These are phyloP conservation scores for Drosophila prolongata DNA, from an alignment of 2,888 invertebrate genomes.

Conservation along the genomic window DNA sequence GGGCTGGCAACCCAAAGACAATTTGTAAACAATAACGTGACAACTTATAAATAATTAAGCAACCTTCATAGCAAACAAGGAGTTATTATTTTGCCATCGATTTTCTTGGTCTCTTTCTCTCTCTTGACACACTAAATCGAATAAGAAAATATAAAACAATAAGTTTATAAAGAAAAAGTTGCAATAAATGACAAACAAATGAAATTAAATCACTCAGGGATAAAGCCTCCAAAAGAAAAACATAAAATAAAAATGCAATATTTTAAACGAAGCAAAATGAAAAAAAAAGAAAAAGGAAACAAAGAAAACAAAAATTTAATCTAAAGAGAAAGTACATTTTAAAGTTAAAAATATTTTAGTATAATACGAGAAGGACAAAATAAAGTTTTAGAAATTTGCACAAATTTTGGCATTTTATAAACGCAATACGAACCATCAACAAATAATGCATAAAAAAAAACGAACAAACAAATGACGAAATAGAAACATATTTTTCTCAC, in stretches of 20 bases:
- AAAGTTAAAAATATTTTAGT: slow-evolving; percentile 76
- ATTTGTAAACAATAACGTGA: slow-evolving; percentile 38
- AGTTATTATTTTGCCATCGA: slow-evolving; percentile 43
- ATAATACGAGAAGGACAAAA: slow-evolving; percentile 56
- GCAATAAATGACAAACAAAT: slow-evolving; percentile 81
- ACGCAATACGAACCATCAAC: slow-evolving; percentile 42
- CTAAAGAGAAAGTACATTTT: slow-evolving; percentile 64
- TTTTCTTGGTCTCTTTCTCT: slow-evolving; percentile 44
- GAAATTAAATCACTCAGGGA: slow-evolving; percentile 84
- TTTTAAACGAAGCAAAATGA: slow-evolving; percentile 70
- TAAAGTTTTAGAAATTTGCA: slow-evolving; percentile 76
- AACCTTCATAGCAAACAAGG: slow-evolving; percentile 57
- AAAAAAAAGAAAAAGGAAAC: slow-evolving; percentile 65
- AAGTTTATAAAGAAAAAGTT: slow-evolving; percentile 76
- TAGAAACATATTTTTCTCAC: slow-evolving; percentile 69
- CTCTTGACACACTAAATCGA: slow-evolving; percentile 61
- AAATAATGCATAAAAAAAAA: slow-evolving; percentile 52
- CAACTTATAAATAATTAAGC: slow-evolving; percentile 61
- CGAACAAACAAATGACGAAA: slow-evolving; percentile 45
- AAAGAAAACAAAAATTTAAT: slow-evolving; percentile 66
- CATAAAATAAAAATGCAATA: slow-evolving; percentile 72
- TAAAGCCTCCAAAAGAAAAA: slow-evolving; percentile 84
- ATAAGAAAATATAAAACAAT: slow-evolving; percentile 76
- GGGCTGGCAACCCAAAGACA: slow-evolving; percentile 17
- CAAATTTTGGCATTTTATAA: slow-evolving; percentile 81